Conservation (phyloP, 1,140 invertebrate genomes). For the Tetramorium simillimum region DNA sequence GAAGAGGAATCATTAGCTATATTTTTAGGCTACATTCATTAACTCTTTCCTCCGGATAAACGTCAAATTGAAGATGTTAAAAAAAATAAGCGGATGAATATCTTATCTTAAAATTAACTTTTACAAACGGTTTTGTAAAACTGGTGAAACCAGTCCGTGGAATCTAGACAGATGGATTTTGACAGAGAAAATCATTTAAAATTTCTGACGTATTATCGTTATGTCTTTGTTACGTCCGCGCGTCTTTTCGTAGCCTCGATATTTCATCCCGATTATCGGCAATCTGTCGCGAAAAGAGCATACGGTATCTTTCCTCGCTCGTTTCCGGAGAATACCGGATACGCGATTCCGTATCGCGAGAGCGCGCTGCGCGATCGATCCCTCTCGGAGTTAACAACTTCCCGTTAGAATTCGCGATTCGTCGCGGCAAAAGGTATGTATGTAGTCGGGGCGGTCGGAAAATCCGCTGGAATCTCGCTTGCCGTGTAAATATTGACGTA, state of each 20-base stretch:
- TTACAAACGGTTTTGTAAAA: background rate
- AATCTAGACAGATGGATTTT: slow-evolving; percentile 3
- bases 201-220: background rate
- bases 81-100: background rate
- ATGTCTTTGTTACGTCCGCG: background rate
- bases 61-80: background rate
- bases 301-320: background rate
- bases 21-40: background rate
- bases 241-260: background rate
- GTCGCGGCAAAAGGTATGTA: slow-evolving; percentile 20
- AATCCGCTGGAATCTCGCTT: slow-evolving; percentile 40
- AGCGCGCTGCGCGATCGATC: slow-evolving; percentile 29
- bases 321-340: background rate
- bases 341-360: background rate
- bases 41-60: background rate
- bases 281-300: slow-evolving; percentile 33
- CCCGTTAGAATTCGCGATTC: slow-evolving; percentile 38
- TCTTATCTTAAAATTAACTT: background rate
- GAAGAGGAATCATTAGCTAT: background rate
- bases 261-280: slow-evolving; percentile 36
- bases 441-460: slow-evolving; percentile 22
- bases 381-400: slow-evolving; percentile 49
- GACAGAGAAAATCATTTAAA: background rate
- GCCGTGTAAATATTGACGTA: slow-evolving; percentile 58
- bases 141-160: background rate